Base-by-base conservation (phyloP, 2,797 vertebrate genomes). In the Chaunax sp. region DNA sequence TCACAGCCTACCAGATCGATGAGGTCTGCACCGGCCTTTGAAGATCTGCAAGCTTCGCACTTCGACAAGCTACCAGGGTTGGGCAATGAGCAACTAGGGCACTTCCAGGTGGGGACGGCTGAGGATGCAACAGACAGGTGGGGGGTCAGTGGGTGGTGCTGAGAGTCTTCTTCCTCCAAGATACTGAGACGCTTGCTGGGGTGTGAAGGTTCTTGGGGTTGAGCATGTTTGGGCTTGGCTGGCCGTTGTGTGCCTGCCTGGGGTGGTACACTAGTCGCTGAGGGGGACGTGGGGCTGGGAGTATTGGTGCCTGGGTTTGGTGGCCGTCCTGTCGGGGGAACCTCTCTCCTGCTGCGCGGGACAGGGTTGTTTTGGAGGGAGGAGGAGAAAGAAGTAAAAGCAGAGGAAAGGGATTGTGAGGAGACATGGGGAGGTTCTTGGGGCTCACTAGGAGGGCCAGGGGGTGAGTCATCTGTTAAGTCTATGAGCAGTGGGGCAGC, bases 361-460 rank as follows among this genome's bases (percentile, higher is more conserved):
- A 99, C 96, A 0, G 98, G 97, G 72, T 98, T 97, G 88, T 98
- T 99, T 87, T 99, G 98, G 26, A 97, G 94, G 0, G 96, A 95
- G 0, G 96, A 95, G 0, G 96, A 96, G 63, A 97, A 96, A 22
- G 95, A 85, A 22, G 91, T 85, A 65, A 95, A 95, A 9, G 93
- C 38, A 0, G 93, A 85, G 1, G 93, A 66, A 58, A 94, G 91
- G 26, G 93, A 88, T 28, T 4, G 92, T 46, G 78, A 81, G 45
- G 55, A 89, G 56, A 15, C 78, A 13, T 90, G 80, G 3, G 94
- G 87, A 11, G 89, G 47, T 28, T 93, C 89, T 76, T 90, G 83
- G 22, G 90, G 73, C 30, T 94, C 84, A 52, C 86, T 83, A 18
- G 92, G 87, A 2, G 89, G 86, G 7, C 89, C 76, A 2, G 92